Evolutionary conservation across 35 echinoderm and acorn worm species (phyloP), one percentile per base, ranked within the genome.

Genomic region (Heliocidaris erythrogramma): DNA sequence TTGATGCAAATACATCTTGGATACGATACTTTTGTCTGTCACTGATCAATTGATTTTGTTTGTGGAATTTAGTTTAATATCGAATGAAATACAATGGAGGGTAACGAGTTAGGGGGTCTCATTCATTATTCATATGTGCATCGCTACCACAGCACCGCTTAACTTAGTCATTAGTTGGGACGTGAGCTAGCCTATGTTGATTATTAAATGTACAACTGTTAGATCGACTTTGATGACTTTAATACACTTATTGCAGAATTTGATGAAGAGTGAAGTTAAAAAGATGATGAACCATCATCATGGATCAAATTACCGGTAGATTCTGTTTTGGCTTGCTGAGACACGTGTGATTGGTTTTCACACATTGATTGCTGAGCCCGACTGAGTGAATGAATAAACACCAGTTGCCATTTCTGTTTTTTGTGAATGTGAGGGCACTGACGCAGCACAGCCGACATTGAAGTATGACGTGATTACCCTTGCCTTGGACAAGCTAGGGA

Each of bases 231-330:
- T 56, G 52, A 14, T 27, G 24, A 21, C 7, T 78, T 21, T 78
- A 21, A n/a, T n/a, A 78, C 65, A 4, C 12, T 2, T 27, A 69
- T 78, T 78, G 18, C 65, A n/a, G 14, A 78, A 27, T 27, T 78
- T n/a, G 65, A 5, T 78, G 65, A 27, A 69, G 61, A 69, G n/a
- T 27, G 1, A 78, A 78, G 14, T 78, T 78, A 4, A 27, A 27
- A 78, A 78, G 27, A 78, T 78, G 21, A 78, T 78, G 65, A 78
- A n/a, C 65, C 65, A 78, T 6, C 13, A 3, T n/a, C 65, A 17
- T 78, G 65, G 65, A 78, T 78, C 65, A n/a, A 78, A 78, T 78
- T 78, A 78, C 27, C 65, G 65, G 65, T 78, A 78, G 65, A 69
- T 56, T 14, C 35, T 42, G 3, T 42, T 42, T 42, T 42, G 3